A percentile compares a stretch with the other conserved stretches of the same genome.
These are phyloP conservation scores for Enteromius paludinosus DNA, from an alignment of 2,797 vertebrate species.

Conservation along the genomic window DNA sequence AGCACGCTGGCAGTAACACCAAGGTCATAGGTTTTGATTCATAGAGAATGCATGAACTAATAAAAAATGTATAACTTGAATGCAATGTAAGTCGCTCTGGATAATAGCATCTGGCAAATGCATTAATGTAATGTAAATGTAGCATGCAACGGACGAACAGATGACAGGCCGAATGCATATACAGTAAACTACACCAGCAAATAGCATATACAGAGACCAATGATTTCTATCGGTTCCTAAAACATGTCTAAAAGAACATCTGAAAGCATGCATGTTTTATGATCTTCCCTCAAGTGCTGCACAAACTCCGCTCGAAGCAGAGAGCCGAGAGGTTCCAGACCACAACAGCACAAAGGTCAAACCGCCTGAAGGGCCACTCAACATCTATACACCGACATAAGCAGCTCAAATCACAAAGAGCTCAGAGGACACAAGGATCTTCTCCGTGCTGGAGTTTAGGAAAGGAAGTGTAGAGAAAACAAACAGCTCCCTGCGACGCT, in stretches of 20 bases:
- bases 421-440: conserved; percentile 11
- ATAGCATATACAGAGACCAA: neutral
- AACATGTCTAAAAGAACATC: conserved; percentile 14
- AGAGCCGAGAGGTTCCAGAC: conserved; percentile 25
- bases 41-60: conserved; percentile 35
- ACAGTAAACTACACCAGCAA: conserved; percentile 8
- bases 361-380: conserved; percentile 49
- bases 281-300: conserved; percentile 26
- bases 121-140: conserved; percentile 23
- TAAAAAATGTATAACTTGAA: conserved; percentile 19
- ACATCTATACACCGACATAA: conserved; percentile 30
- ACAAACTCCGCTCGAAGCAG: conserved; percentile 23
- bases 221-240: neutral
- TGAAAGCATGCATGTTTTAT: conserved; percentile 34
- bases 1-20: neutral
- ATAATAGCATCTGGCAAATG: conserved; percentile 16
- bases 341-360: conserved; percentile 37
- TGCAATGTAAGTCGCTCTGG: neutral
- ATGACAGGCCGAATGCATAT: neutral
- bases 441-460: neutral
- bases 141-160: neutral
- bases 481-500: neutral
- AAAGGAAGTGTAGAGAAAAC: neutral
- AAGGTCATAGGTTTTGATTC: conserved; percentile 17
- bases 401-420: conserved; percentile 5